Evolutionary conservation across 2,113 vertebrate genomes (phyloP).

Genomic region (Rhea americana): DNA sequence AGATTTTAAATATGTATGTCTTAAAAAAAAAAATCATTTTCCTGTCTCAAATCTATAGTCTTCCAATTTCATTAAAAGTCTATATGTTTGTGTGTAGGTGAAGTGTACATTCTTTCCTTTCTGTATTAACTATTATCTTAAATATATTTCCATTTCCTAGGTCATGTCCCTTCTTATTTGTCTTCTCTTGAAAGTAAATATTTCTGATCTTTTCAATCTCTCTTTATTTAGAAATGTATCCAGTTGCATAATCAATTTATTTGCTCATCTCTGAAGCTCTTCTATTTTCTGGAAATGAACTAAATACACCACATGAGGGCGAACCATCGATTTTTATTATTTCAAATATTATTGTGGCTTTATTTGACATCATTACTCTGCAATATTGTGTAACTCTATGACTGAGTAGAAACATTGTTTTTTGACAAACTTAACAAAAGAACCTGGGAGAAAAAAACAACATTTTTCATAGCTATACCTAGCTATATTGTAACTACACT

Average conservation of each 20-base stretch:
- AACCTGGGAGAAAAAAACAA: not conserved
- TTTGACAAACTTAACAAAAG: not conserved
- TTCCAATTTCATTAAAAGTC: not conserved
- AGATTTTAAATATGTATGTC: not conserved
- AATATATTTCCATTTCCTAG: not conserved
- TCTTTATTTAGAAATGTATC: not conserved
- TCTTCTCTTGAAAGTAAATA: not conserved
- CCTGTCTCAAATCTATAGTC: not conserved
- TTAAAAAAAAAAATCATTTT: not conserved
- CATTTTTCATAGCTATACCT: not conserved
- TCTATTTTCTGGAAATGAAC: slow-evolving; percentile 33
- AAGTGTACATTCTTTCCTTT: not conserved
- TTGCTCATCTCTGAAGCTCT: not conserved
- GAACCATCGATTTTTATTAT: slow-evolving; percentile 39
- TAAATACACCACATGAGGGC: slow-evolving; percentile 59
- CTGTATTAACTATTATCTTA: not conserved
- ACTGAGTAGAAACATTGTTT: not conserved
- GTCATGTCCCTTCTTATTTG: not conserved
- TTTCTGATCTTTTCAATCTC: not conserved
- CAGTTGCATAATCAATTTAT: not conserved
- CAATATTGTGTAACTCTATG: not conserved
- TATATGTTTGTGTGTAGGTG: not conserved
- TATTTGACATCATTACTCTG: not conserved
- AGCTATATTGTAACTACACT: not conserved
- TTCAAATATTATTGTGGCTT: slow-evolving; percentile 21